Evolutionary conservation across 92 coral and sea anemone species (phyloP).

Genomic region (Epizoanthus fatuus): DNA sequence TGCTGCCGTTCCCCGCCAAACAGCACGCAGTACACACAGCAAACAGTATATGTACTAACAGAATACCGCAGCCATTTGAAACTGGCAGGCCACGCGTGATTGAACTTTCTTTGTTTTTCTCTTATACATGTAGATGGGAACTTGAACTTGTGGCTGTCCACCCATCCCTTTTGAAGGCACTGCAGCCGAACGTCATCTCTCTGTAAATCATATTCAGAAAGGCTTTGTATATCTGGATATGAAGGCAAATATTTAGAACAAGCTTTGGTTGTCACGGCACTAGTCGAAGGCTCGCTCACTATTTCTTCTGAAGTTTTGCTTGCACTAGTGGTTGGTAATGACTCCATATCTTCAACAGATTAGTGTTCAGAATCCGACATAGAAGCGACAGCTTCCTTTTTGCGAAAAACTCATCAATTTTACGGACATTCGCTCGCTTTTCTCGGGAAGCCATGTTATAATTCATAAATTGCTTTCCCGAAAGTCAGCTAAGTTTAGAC

Average conservation of each 20-base stretch:
- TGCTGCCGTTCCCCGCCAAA: background rate
- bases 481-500: too few species aligned
- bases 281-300: background rate
- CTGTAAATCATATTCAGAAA: conserved; percentile 14
- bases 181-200: conserved; percentile 12
- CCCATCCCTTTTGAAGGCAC: conserved; percentile 3
- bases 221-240: conserved; percentile 17
- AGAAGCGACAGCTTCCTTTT: too few species aligned
- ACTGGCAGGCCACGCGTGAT: conserved; percentile 18
- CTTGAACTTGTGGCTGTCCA: conserved; percentile 19
- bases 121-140: background rate
- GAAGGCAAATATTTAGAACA: background rate
- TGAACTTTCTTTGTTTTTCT: background rate
- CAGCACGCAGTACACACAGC: conserved; percentile 23
- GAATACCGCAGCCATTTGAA: conserved; percentile 17
- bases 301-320: too few species aligned
- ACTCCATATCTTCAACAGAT: too few species aligned
- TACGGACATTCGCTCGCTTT: too few species aligned
- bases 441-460: too few species aligned
- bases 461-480: too few species aligned
- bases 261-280: background rate
- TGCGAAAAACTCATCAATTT: too few species aligned
- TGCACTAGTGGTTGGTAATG: too few species aligned
- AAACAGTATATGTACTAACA: conserved; percentile 21
- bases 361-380: too few species aligned